These are phyloP conservation scores for Erebia palarica DNA, from an alignment of 2,888 invertebrate species.

Conservation along the genomic window DNA sequence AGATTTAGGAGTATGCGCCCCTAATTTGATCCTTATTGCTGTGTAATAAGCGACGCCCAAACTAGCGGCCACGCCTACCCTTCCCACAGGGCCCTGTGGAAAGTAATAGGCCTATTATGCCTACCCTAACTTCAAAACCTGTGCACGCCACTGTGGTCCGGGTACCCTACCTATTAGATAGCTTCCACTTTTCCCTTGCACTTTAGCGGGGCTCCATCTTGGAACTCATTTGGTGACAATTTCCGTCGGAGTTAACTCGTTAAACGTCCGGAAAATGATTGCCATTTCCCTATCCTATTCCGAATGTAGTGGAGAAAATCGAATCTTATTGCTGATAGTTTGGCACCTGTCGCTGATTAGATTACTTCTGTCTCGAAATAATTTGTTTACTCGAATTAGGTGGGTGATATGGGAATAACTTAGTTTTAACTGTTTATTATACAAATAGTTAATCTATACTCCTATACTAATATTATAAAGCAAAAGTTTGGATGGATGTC, in stretches of 20 bases:
- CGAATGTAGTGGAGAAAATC: slow-evolving; percentile 9
- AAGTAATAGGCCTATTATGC: too few relatives aligned
- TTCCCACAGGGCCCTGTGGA: too few relatives aligned
- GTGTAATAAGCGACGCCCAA: too few relatives aligned
- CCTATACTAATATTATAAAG: too few relatives aligned
- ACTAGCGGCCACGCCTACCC: too few relatives aligned
- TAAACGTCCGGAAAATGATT: slow-evolving; percentile 44
- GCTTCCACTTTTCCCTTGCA: not conserved
- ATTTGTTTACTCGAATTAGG: not conserved
- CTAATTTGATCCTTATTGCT: too few relatives aligned
- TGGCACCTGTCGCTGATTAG: not conserved
- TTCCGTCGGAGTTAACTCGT: slow-evolving; percentile 40
- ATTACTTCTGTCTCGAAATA: slow-evolving; percentile 6
- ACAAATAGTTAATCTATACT: not conserved
- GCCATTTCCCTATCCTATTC: slow-evolving; percentile 42
- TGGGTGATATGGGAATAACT: not conserved
- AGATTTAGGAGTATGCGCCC: too few relatives aligned
- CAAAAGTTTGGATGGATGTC: too few relatives aligned
- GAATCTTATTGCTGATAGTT: slow-evolving; percentile 15
- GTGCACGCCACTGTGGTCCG: too few relatives aligned
- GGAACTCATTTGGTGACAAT: slow-evolving; percentile 42
- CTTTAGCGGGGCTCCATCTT: slow-evolving; percentile 4
- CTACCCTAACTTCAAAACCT: too few relatives aligned
- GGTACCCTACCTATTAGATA: not conserved
- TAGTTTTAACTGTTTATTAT: not conserved